phyloP scores from a whole-genome alignment of 2,797 vertebrate genomes.

The Chelonia mydas region DNA sequence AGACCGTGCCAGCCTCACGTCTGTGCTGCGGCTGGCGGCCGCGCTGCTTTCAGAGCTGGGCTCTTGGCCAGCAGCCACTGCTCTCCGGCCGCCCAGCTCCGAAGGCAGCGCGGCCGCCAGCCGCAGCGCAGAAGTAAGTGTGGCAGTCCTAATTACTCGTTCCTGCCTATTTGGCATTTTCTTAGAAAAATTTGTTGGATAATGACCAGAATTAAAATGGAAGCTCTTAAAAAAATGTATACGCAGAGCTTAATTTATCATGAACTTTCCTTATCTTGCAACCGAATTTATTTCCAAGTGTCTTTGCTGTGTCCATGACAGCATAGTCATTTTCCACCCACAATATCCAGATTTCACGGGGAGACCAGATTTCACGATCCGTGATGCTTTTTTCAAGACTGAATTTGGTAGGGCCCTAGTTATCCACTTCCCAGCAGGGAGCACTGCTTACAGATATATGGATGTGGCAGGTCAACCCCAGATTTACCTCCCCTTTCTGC shows the following conservation, averaged over 20 bases:
- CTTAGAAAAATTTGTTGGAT: slow-evolving; percentile 99
- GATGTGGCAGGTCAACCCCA: not conserved
- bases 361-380: no score
- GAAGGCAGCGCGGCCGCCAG: no score
- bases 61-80: no score
- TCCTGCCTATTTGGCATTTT: slow-evolving; percentile 99
- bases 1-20: no score
- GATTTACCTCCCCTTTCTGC: not conserved
- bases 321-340: slow-evolving; percentile 90
- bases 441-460: not conserved
- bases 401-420: no score
- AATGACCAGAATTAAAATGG: slow-evolving; percentile 99
- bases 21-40: no score
- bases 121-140: no score
- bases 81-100: no score
- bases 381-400: no score
- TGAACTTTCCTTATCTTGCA: slow-evolving; percentile 98
- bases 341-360: no score
- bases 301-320: slow-evolving; percentile 93
- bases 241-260: slow-evolving; percentile 99
- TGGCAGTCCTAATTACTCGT: slow-evolving; percentile 95
- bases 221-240: slow-evolving; percentile 99
- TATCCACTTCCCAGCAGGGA: not conserved
- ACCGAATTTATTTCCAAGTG: slow-evolving; percentile 99
- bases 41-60: no score